These are phyloP conservation scores for Cheirogaleus medius DNA, from an alignment of 2,113 vertebrate species.

Conservation along the genomic window DNA sequence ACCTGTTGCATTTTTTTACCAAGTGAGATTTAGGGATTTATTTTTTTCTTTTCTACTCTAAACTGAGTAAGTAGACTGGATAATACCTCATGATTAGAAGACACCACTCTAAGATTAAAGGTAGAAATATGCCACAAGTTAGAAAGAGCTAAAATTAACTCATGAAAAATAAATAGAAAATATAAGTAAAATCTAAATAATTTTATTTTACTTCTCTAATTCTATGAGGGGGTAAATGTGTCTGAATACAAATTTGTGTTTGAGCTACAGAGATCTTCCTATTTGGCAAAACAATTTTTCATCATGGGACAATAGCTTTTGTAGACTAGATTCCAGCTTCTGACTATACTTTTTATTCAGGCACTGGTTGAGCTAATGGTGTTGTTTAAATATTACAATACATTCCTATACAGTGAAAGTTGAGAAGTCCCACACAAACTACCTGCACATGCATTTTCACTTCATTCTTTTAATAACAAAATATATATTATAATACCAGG, in stretches of 20 bases:
- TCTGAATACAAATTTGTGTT: background rate
- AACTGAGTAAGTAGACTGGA: background rate
- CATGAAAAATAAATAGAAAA: background rate
- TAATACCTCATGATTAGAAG: background rate
- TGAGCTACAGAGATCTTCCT: background rate
- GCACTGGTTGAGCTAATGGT: background rate
- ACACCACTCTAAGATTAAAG: background rate
- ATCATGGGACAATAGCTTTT: background rate
- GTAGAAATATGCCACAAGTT: background rate
- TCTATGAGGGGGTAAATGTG: background rate
- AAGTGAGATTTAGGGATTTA: slow-evolving; percentile 13
- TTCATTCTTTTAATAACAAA: slow-evolving; percentile 5
- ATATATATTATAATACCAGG: background rate
- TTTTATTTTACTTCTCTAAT: background rate
- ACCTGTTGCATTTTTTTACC: background rate
- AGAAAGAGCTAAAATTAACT: background rate
- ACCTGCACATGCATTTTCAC: background rate
- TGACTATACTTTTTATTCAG: background rate
- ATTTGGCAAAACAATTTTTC: background rate
- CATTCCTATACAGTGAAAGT: background rate
- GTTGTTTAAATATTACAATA: background rate
- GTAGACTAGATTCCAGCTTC: background rate
- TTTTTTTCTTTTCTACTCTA: slow-evolving; percentile 1
- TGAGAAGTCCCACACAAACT: background rate
- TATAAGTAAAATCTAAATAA: background rate